Conservation (phyloP, 1,140 invertebrate genomes). For the Oryctes rhinoceros region DNA sequence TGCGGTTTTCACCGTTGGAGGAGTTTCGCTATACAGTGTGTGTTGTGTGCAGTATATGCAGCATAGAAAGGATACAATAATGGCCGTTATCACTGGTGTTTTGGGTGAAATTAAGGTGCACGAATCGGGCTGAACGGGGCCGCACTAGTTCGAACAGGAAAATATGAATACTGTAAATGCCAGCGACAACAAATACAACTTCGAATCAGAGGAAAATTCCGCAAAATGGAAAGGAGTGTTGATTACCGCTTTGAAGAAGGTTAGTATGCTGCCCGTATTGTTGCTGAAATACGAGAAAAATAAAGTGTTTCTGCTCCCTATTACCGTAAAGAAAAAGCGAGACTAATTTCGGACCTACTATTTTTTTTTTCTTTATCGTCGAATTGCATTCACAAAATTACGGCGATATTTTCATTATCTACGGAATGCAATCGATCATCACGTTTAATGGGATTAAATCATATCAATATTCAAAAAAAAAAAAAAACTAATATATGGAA, state of each 20-base stretch:
- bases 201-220: constrained; percentile 86
- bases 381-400: not conserved
- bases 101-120: constrained; percentile 28
- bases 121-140: constrained; percentile 27
- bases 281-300: not conserved
- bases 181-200: constrained; percentile 79
- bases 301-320: not conserved
- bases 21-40: constrained; percentile 17
- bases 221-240: constrained; percentile 91
- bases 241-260: constrained; percentile 80
- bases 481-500: no score
- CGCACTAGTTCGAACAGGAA: constrained; percentile 5
- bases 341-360: not conserved
- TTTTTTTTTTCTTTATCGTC: not conserved
- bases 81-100: constrained; percentile 29
- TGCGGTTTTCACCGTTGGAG: constrained; percentile 19
- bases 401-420: not conserved
- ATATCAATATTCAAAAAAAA: not conserved
- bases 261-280: constrained; percentile 55
- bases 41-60: constrained; percentile 31
- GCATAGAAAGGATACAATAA: constrained; percentile 36
- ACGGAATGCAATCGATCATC: not conserved
- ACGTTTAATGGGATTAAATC: not conserved
- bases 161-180: constrained; percentile 55
- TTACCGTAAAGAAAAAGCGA: not conserved